phyloP scores from a whole-genome alignment of 2,888 invertebrate species.

The Trisateles emortualis region DNA sequence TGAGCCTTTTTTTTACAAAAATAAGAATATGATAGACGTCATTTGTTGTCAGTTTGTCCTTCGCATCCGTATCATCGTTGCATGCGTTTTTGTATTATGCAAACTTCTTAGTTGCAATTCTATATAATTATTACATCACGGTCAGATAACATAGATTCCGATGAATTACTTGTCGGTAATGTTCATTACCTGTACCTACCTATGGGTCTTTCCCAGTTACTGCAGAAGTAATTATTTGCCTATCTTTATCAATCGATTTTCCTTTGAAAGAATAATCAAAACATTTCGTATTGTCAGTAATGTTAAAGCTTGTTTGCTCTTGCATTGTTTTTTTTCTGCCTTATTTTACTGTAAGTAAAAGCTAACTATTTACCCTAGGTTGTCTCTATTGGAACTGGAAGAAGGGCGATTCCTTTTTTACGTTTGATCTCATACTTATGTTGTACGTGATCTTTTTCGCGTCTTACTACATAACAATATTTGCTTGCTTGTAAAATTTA shows the following conservation, averaged over 20 bases:
- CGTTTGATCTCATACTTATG: too few species aligned
- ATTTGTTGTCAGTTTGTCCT: background rate
- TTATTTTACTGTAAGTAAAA: too few species aligned
- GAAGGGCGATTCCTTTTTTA: too few species aligned
- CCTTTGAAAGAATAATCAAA: background rate
- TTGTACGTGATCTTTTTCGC: too few species aligned
- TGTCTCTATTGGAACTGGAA: too few species aligned
- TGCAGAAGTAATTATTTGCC: background rate
- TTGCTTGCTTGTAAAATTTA: too few species aligned
- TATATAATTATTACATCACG: slow-evolving; percentile 10
- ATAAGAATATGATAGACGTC: background rate
- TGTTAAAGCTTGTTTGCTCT: too few species aligned
- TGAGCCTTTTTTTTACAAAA: background rate
- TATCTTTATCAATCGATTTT: background rate
- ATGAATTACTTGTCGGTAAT: background rate
- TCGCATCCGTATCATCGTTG: background rate
- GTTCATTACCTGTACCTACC: background rate
- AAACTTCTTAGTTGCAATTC: background rate
- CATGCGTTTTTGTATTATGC: background rate
- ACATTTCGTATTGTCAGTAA: too few species aligned
- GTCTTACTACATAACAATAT: too few species aligned
- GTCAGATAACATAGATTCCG: slow-evolving; percentile 5
- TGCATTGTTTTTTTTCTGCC: too few species aligned
- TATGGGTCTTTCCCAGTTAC: slow-evolving; percentile 7
- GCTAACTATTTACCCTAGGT: too few species aligned